Conservation (phyloP, 1,140 invertebrate species). For the Drosophila watanabei region DNA sequence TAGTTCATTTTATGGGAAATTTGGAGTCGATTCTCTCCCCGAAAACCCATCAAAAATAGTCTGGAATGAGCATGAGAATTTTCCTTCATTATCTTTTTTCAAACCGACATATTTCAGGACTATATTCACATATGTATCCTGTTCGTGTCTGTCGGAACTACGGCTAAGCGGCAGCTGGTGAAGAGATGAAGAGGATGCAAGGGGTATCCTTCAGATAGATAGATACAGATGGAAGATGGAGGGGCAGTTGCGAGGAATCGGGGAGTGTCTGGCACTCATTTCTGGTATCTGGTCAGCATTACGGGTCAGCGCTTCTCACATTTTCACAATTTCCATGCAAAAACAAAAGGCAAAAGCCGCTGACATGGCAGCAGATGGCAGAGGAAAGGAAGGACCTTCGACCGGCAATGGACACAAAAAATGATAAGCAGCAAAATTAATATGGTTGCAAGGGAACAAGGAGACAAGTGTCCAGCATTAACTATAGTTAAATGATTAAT, state of each 20-base stretch:
- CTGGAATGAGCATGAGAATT: background rate
- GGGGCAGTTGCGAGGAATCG: background rate
- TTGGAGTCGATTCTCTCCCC: background rate
- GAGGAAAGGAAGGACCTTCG: conserved; percentile 23
- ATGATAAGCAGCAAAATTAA: conserved; percentile 13
- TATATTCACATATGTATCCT: background rate
- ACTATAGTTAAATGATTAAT: background rate
- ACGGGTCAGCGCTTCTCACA: conserved; percentile 60
- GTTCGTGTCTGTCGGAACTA: conserved; percentile 4
- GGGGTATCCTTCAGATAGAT: background rate
- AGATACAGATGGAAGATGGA: background rate
- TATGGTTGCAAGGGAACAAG: no score
- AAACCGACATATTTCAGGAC: background rate
- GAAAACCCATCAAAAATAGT: background rate
- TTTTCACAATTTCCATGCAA: conserved; percentile 57
- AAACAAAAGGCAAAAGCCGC: conserved; percentile 63
- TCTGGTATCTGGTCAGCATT: conserved; percentile 58
- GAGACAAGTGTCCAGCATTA: background rate
- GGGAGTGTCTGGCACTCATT: conserved; percentile 17
- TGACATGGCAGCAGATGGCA: conserved; percentile 68
- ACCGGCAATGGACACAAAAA: background rate
- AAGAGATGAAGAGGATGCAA: background rate
- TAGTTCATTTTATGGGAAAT: background rate
- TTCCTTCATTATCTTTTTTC: background rate
- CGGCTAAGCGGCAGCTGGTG: conserved; percentile 23